Evolutionary conservation across 2,113 vertebrate species (phyloP), one percentile per base, ranked within the genome.

Genomic region (Melospiza georgiana): DNA sequence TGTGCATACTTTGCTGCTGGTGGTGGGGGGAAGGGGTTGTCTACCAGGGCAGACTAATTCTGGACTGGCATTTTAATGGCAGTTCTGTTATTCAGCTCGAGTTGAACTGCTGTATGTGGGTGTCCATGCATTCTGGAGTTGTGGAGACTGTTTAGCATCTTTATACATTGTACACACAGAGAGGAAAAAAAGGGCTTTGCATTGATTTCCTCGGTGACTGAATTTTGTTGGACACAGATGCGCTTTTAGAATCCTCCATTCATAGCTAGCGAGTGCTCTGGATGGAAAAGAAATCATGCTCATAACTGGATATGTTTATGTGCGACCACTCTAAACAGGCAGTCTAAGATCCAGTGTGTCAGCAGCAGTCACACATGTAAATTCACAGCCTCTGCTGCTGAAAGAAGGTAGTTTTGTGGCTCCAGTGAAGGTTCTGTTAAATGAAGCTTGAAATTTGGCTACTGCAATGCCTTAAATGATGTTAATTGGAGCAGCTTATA

Each of bases 181-280:
- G 54, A 82, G 37, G 75, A 83, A 79, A 86, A 82, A 91, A 84
- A 88, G 27, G 27, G 33, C 46, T 95, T 93, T 86, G 51, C 51
- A 21, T 41, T 94, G 43, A 83, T 93, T 94, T 95, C 82, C 28
- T 92, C 2, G 1, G 59, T 92, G 79, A 44, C 57, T 81, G 75
- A 86, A 61, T 92, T 88, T 93, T 91, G 67, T 84, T 80, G 63
- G 68, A 51, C 48, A 41, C 65, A 83, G 72, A 74, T 62, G 43
- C 71, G 57, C 85, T 93, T 95, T 88, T 63, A 84, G 82, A 95
- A 93, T 77, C 72, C 74, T 74, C 55, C 73, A 63, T 90, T 95
- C 57, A 63, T 84, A 90, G 58, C 57, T 57, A 52, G 39, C 68
- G 25, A 83, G 72, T 86, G 31, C 35, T 88, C 54, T 80, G 67